A percentile compares a stretch with the other conserved stretches of the same genome.
phyloP scores from a whole-genome alignment of 53 echinoderm and acorn worm genomes.

The Zoroaster sp. region DNA sequence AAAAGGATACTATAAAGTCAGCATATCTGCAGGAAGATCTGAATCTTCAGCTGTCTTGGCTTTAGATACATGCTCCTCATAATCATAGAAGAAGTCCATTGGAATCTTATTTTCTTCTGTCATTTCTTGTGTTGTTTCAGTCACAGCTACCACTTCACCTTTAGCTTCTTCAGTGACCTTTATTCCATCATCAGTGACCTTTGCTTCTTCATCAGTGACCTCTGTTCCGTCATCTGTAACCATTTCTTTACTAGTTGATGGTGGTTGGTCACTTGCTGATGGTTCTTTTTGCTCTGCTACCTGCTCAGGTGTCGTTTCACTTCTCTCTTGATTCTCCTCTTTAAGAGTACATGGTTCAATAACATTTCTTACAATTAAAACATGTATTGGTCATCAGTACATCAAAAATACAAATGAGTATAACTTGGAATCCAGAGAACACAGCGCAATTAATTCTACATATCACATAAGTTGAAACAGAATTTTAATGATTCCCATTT shows the following conservation, averaged over 20 bases:
- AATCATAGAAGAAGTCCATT: conserved; percentile 77
- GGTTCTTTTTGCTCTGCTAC: background rate
- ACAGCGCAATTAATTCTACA: too few species aligned
- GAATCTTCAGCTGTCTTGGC: conserved; percentile 76
- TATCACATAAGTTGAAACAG: too few species aligned
- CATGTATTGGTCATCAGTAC: background rate
- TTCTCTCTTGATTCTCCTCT: background rate
- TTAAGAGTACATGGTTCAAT: background rate
- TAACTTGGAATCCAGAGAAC: too few species aligned
- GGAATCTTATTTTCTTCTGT: conserved; percentile 70
- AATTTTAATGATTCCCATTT: too few species aligned
- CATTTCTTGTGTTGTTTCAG: background rate
- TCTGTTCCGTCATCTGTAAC: background rate
- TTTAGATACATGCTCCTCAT: conserved; percentile 78
- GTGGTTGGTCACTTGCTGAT: background rate
- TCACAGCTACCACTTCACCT: background rate
- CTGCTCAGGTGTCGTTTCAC: background rate
- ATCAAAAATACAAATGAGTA: background rate
- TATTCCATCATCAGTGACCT: background rate
- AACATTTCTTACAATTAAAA: background rate
- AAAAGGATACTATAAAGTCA: conserved; percentile 91
- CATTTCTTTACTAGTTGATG: background rate
- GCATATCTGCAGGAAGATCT: conserved; percentile 82
- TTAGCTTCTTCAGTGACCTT: background rate
- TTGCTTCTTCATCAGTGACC: background rate